Evolutionary conservation across 2,888 invertebrate genomes (phyloP), one percentile per base, ranked within the genome.

Genomic region (Scaptomyza reducta): DNA sequence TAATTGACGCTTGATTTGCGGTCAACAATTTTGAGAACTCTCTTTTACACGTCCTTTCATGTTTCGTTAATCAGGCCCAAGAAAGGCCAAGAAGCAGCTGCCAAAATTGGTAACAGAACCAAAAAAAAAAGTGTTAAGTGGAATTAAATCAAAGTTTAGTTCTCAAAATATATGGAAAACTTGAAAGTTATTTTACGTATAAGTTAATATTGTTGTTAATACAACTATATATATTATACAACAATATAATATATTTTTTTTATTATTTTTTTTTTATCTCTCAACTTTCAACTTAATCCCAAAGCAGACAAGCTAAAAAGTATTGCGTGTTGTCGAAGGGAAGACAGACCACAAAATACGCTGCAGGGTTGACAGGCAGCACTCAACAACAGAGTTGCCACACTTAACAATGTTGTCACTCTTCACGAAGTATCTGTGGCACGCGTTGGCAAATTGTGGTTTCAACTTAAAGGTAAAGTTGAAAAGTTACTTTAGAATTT

Each of bases 21-120:
- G 70, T 69, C 74, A 69, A 77, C 55, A 64, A 62, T 58, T 54
- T 72, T 79, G 74, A 79, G 79, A 74, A 82, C 83, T 86, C 59
- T 70, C 46, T 88, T 85, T 69, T 70, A 44, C 41, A 62, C 51
- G 25, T 55, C 47, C 47, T 40, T 53, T 50, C 13, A 22, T 22
- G 22, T 22, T 22, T 22, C 22, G 22, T 22, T 22, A 22, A 22
- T 22, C 22, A 22, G 22, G 25, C 18, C 13, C 5, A 33, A 9
- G 18, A 11, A n/a, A n/a, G n/a, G n/a, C n/a, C n/a, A n/a, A n/a
- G n/a, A 29, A 14, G 25, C 25, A 22, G 25, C 35, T 50, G 50
- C n/a, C 7, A 1, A 25, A 50, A 0, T 50, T 22, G 22, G 22
- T 13, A 41, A 18, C 13, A 2, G 13, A 13, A 13, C 42, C 4